Evolutionary conservation across 2,797 vertebrate species (phyloP).

Genomic region (Poeciliopsis turneri): DNA sequence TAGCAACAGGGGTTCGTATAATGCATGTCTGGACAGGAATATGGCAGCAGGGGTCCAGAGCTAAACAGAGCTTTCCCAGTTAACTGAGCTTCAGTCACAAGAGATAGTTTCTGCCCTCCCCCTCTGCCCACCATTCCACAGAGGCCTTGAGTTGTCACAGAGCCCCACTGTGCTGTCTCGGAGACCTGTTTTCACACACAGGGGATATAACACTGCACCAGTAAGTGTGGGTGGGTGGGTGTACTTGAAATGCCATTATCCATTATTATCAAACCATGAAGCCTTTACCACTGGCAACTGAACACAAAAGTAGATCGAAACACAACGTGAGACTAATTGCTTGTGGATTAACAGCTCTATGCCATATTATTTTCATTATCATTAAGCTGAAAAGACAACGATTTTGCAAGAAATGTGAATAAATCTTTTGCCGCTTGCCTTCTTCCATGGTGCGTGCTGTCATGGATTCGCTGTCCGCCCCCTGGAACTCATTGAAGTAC

Average conservation of each 20-base stretch:
- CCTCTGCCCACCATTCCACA: constrained; percentile 48
- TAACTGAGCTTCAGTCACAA: constrained; percentile 54
- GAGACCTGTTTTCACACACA: constrained; percentile 70
- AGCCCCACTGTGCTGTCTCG: constrained; percentile 64
- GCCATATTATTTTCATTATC: constrained; percentile 8
- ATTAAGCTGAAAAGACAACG: constrained; percentile 24
- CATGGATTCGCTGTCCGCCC: constrained; percentile 95
- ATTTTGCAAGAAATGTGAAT: constrained; percentile 23
- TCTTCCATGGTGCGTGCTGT: constrained; percentile 92
- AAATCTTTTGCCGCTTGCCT: constrained; percentile 78
- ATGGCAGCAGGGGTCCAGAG: constrained; percentile 62
- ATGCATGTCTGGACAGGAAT: constrained; percentile 50
- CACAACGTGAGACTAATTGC: constrained; percentile 45
- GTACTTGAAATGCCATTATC: constrained; percentile 73
- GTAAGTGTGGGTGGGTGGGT: constrained; percentile 57
- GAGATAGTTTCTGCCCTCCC: constrained; percentile 45
- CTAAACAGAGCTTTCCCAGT: constrained; percentile 35
- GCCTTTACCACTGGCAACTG: constrained; percentile 52
- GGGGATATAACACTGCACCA: constrained; percentile 55
- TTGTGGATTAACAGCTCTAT: constrained; percentile 41
- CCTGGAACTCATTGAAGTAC: constrained; percentile 97
- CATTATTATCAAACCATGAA: constrained; percentile 60
- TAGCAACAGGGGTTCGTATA: constrained; percentile 32
- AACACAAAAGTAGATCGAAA: constrained; percentile 50
- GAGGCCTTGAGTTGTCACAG: constrained; percentile 61